Base-by-base conservation (phyloP, 2,888 invertebrate genomes). In the Cacoxenus indagator region DNA sequence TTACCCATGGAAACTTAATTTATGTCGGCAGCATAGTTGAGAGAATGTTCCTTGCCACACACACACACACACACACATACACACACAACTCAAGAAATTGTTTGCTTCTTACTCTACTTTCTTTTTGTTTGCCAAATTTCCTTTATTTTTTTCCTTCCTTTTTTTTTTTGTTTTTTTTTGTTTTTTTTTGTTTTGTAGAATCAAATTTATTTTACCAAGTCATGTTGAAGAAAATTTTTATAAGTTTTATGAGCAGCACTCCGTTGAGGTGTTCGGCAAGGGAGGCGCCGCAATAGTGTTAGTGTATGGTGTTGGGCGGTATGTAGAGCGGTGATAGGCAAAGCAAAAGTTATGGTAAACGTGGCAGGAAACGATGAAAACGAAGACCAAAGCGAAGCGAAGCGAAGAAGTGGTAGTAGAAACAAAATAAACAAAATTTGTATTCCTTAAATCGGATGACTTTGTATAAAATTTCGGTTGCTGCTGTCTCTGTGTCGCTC, bases 1-100 rank as follows among this genome's bases (percentile, higher is more conserved):
- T 86, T 86, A 86, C 85, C 85, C 86, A 87, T 87, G 87, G 86
- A 87, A 87, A 87, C 87, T 87, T 87, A 87, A 87, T 87, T 87
- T 87, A 87, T 87, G 86, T 87, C 85, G 86, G 85, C 85, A 86
- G 79, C 85, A 86, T 83, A 85, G 86, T 84, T 84, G 83, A 83
- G 85, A 86, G 86, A 84, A 84, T 85, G 84, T 84, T 83, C 80
- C 76, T 75, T 76, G 17, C 19, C 51, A 4, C 37, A 37, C 37
- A 37, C 37, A 37, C 37, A n/a, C n/a, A 37, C 19, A 51, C 51
- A 51, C 51, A 51, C 17, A 48, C 51, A 48, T 19, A 19, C 4
- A 51, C 51, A 22, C 67, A 3, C 5, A 17, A n/a, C 17, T 22
- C 17, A 22, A 22, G 9, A 51, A 51, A 19, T 51, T 5, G 51